Percentiles rank a stretch among this genome's conserved stretches.
These are phyloP conservation scores for Crocuta crocuta DNA, from an alignment of 2,113 vertebrate species.

Conservation along the genomic window DNA sequence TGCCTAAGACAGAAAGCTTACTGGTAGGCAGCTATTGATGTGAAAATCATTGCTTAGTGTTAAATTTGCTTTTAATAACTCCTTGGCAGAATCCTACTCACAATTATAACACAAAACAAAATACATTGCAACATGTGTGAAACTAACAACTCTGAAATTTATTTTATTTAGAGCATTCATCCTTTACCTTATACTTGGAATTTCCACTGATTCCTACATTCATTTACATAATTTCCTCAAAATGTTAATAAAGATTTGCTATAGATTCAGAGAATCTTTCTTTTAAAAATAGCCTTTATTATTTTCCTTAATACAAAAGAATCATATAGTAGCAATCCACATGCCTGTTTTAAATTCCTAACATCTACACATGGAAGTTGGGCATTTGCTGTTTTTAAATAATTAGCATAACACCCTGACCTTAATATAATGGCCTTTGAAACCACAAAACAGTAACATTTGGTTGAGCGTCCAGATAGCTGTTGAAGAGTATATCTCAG, in stretches of 20 bases:
- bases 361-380: not conserved
- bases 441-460: not conserved
- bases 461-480: not conserved
- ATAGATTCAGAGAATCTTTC: not conserved
- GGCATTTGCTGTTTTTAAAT: conserved; percentile 13
- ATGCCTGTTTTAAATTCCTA: not conserved
- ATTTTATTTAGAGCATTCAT: not conserved
- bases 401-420: not conserved
- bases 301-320: not conserved
- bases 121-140: not conserved
- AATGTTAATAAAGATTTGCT: not conserved
- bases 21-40: conserved; percentile 55
- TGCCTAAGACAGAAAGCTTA: conserved; percentile 38
- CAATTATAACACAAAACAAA: conserved; percentile 25
- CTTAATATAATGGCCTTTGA: not conserved
- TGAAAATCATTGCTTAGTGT: conserved; percentile 66
- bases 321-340: not conserved
- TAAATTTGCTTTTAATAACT: conserved; percentile 66
- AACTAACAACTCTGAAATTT: not conserved
- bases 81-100: conserved; percentile 42
- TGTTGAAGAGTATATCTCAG: not conserved
- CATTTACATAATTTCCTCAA: not conserved
- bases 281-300: not conserved
- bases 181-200: not conserved
- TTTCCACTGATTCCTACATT: not conserved